These are phyloP conservation scores for Rhizoglyphus robini DNA, from an alignment of 1,140 invertebrate genomes.

Conservation along the genomic window DNA sequence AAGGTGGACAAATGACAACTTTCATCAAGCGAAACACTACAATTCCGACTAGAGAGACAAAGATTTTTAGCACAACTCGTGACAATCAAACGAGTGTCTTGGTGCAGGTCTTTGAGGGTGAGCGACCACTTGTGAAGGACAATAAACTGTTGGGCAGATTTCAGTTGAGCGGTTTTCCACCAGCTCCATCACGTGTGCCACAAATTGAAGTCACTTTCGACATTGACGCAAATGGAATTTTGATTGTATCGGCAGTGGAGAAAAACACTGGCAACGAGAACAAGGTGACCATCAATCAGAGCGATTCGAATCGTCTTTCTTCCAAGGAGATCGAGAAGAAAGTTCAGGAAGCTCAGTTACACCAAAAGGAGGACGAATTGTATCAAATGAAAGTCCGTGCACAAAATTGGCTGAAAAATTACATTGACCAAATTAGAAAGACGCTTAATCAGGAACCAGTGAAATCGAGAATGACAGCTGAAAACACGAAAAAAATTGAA, in stretches of 20 bases:
- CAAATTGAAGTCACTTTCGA: no score
- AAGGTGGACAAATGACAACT: slow-evolving; percentile 88
- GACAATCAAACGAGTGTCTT: slow-evolving; percentile 88
- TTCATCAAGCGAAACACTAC: slow-evolving; percentile 90
- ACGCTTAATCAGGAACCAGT: neutral
- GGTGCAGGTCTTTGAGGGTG: slow-evolving; percentile 52
- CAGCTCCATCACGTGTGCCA: slow-evolving; percentile 42
- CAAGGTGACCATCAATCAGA: slow-evolving; percentile 50
- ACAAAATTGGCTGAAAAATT: neutral
- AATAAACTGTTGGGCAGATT: slow-evolving; percentile 46
- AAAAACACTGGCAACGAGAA: slow-evolving; percentile 79
- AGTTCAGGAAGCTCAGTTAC: neutral
- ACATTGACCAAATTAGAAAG: neutral
- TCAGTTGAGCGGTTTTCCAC: slow-evolving; percentile 43
- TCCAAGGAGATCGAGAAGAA: neutral
- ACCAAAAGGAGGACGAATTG: neutral
- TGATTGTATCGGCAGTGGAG: slow-evolving; percentile 39
- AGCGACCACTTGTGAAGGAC: slow-evolving; percentile 44
- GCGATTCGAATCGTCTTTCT: neutral
- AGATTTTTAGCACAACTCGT: slow-evolving; percentile 72
- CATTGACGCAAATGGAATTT: no score
- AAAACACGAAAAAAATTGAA: no score
- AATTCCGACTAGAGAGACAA: slow-evolving; percentile 93
- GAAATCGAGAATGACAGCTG: no score
- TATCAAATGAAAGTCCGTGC: neutral